phyloP scores from a whole-genome alignment of 2,888 invertebrate species.

The Pseudoips prasinana region DNA sequence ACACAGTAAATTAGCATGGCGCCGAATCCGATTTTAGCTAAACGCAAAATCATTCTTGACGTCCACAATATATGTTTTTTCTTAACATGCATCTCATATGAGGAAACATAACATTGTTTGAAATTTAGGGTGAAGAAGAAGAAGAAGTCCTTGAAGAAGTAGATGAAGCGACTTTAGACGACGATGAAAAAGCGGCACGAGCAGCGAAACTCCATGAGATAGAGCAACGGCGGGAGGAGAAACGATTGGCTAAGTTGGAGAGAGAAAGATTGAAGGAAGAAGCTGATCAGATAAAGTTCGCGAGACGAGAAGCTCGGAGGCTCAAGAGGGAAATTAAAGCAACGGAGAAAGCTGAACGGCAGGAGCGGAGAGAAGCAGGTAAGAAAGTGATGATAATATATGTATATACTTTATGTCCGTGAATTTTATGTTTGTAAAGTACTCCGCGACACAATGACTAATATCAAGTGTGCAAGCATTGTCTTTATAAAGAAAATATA shows the following conservation, averaged over 20 bases:
- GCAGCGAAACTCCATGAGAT: constrained; percentile 48
- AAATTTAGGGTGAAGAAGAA: constrained; percentile 48
- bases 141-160: constrained; percentile 66
- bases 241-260: constrained; percentile 49
- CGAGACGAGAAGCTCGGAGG: constrained; percentile 55
- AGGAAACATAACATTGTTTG: too few relatives aligned
- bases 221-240: constrained; percentile 46
- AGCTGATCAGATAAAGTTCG: constrained; percentile 49
- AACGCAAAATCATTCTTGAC: too few relatives aligned
- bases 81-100: too few relatives aligned
- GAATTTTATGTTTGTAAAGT: too few relatives aligned
- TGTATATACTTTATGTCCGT: too few relatives aligned
- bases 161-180: constrained; percentile 63
- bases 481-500: too few relatives aligned
- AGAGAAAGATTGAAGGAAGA: constrained; percentile 50
- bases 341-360: constrained; percentile 51
- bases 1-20: too few relatives aligned
- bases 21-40: too few relatives aligned
- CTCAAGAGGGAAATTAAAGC: constrained; percentile 58
- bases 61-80: too few relatives aligned
- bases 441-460: too few relatives aligned
- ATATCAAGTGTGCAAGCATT: too few relatives aligned
- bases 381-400: constrained; percentile 18
- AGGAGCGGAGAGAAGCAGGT: constrained; percentile 59
- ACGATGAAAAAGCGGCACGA: constrained; percentile 63